phyloP scores from a whole-genome alignment of 2,888 invertebrate species.

The Bembecia ichneumoniformis region DNA sequence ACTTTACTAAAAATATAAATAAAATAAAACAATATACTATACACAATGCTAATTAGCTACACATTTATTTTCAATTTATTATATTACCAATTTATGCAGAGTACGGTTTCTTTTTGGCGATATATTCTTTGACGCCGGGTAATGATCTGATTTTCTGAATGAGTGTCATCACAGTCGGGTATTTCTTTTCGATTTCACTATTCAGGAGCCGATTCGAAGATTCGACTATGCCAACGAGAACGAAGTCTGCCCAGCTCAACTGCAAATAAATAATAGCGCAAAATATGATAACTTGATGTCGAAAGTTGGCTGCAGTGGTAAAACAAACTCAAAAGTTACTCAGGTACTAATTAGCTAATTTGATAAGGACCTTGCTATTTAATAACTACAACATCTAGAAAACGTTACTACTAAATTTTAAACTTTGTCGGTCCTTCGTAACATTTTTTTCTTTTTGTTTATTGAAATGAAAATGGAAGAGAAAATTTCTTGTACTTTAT shows the following conservation, averaged over 20 bases:
- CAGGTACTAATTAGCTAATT: not conserved
- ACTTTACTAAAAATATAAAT: too few relatives aligned
- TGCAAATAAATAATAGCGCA: slow-evolving; percentile 16
- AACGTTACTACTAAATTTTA: too few relatives aligned
- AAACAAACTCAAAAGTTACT: not conserved
- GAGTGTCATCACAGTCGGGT: slow-evolving; percentile 30
- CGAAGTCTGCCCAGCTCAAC: slow-evolving; percentile 55
- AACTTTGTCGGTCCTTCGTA: too few relatives aligned
- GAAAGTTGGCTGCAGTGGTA: not conserved
- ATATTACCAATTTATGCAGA: slow-evolving; percentile 5
- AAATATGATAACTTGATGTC: too few relatives aligned
- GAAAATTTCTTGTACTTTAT: too few relatives aligned
- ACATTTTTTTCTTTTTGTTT: too few relatives aligned
- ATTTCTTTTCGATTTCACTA: slow-evolving; percentile 35
- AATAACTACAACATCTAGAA: too few relatives aligned
- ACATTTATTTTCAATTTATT: not conserved
- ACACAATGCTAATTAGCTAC: too few relatives aligned
- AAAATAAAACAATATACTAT: too few relatives aligned
- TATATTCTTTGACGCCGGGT: slow-evolving; percentile 50
- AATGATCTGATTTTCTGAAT: slow-evolving; percentile 30
- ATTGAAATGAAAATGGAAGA: too few relatives aligned
- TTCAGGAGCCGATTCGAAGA: slow-evolving; percentile 30
- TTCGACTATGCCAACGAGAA: slow-evolving; percentile 46
- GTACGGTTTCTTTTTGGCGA: slow-evolving; percentile 32
- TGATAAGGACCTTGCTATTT: too few relatives aligned